Evolutionary conservation across 1,140 invertebrate species (phyloP).

Genomic region (Pantala flavescens): DNA sequence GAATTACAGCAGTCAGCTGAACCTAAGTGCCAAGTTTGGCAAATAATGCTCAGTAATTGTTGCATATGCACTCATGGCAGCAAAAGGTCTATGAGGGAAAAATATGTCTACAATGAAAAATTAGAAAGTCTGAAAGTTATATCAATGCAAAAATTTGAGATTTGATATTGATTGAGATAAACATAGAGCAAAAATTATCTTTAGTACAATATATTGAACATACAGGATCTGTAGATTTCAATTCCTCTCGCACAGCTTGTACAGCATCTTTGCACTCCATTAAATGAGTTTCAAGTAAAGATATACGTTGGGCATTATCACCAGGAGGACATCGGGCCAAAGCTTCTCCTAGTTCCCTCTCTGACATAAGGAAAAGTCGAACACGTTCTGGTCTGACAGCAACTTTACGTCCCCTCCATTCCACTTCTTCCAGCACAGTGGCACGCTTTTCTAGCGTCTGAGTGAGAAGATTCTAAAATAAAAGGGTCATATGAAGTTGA

Average conservation of each 20-base stretch:
- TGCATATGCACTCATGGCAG: no score
- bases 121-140: no score
- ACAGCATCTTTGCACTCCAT: conserved; percentile 95
- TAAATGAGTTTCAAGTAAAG: conserved; percentile 78
- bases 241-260: conserved; percentile 66
- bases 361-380: conserved; percentile 64
- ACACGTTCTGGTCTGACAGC: conserved; percentile 78
- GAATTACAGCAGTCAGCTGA: no score
- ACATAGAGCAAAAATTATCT: no score
- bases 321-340: conserved; percentile 46
- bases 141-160: no score
- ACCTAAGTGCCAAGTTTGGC: no score
- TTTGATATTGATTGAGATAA: no score
- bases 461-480: conserved; percentile 56
- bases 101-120: no score
- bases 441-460: conserved; percentile 70
- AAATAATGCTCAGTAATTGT: no score
- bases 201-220: not conserved
- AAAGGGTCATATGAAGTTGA: no score
- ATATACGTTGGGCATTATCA: conserved; percentile 58
- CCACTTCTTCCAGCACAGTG: conserved; percentile 68
- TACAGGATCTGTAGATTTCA: conserved; percentile 40
- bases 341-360: conserved; percentile 65
- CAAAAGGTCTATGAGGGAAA: no score
- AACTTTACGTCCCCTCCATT: conserved; percentile 72